A percentile compares a stretch with the other conserved stretches of the same genome.
Evolutionary conservation across 2,797 vertebrate genomes (phyloP).

Genomic region (Poeciliopsis infans): DNA sequence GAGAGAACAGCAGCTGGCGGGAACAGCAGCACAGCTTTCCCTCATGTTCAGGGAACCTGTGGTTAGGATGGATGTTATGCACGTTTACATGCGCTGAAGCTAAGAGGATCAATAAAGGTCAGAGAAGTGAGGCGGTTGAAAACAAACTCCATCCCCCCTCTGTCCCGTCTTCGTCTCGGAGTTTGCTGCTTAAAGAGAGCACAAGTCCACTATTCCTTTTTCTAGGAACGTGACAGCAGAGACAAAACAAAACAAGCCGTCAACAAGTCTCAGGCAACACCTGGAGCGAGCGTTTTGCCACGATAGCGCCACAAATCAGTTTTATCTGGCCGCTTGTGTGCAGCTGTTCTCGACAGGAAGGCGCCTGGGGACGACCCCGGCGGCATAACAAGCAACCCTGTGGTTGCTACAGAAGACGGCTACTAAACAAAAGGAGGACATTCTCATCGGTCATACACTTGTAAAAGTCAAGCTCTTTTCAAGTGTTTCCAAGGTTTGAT

Average conservation of each 20-base stretch:
- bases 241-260: constrained; percentile 18
- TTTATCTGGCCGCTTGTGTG: constrained; percentile 36
- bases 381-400: constrained; percentile 58
- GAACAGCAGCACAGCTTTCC: constrained; percentile 41
- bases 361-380: constrained; percentile 42
- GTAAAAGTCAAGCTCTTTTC: too few relatives aligned
- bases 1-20: constrained; percentile 47
- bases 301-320: constrained; percentile 36
- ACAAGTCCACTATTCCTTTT: constrained; percentile 1
- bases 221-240: background rate
- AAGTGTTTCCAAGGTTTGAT: too few relatives aligned
- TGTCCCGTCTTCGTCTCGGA: background rate
- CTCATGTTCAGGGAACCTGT: constrained; percentile 17
- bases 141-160: background rate
- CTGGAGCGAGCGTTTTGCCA: constrained; percentile 20
- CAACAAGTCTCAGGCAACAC: constrained; percentile 27
- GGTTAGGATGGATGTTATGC: constrained; percentile 7
- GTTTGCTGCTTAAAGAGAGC: background rate
- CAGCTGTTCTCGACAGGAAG: constrained; percentile 55
- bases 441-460: background rate
- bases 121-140: background rate
- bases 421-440: background rate
- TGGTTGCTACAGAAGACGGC: constrained; percentile 17
- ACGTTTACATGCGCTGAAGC: constrained; percentile 12
- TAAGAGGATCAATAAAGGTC: background rate